Evolutionary conservation across 2,888 invertebrate genomes (phyloP).

Genomic region (Eumerus sabulonum): DNA sequence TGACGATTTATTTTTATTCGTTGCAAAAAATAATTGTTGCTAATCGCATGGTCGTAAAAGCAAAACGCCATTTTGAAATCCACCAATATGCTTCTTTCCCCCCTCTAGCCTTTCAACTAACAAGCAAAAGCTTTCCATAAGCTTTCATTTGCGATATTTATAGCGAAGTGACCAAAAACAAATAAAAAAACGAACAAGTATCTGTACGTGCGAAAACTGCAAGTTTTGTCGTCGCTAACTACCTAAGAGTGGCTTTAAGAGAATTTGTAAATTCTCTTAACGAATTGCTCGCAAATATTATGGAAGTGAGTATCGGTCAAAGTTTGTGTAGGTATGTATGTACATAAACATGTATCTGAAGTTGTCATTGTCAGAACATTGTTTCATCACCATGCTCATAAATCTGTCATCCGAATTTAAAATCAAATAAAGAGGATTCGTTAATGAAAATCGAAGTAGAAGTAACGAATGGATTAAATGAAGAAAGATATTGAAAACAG

Average conservation of each 20-base stretch:
- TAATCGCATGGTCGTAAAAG: constrained; percentile 38
- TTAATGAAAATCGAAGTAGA: not conserved
- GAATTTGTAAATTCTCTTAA: constrained; percentile 25
- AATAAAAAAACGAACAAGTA: not conserved
- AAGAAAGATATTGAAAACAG: constrained; percentile 1
- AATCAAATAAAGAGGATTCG: not conserved
- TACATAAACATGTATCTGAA: too few species aligned
- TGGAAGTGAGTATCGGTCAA: too few species aligned
- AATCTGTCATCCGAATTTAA: not conserved
- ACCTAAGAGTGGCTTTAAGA: constrained; percentile 9
- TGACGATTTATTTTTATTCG: not conserved
- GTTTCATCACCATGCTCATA: not conserved
- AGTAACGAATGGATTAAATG: constrained; percentile 16
- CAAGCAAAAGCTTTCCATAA: constrained; percentile 8
- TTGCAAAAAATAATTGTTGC: constrained; percentile 21
- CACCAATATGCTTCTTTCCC: not conserved
- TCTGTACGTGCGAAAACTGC: constrained; percentile 2
- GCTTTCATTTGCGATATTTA: constrained; percentile 11
- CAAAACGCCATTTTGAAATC: constrained; percentile 42
- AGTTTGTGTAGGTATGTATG: too few species aligned
- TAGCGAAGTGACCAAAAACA: constrained; percentile 1
- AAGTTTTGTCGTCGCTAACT: constrained; percentile 2
- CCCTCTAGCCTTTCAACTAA: not conserved
- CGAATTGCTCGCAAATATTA: not conserved
- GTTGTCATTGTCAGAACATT: too few species aligned